These are phyloP conservation scores for Paramuricea clavata DNA, from an alignment of 92 coral and sea anemone species.

Conservation along the genomic window DNA sequence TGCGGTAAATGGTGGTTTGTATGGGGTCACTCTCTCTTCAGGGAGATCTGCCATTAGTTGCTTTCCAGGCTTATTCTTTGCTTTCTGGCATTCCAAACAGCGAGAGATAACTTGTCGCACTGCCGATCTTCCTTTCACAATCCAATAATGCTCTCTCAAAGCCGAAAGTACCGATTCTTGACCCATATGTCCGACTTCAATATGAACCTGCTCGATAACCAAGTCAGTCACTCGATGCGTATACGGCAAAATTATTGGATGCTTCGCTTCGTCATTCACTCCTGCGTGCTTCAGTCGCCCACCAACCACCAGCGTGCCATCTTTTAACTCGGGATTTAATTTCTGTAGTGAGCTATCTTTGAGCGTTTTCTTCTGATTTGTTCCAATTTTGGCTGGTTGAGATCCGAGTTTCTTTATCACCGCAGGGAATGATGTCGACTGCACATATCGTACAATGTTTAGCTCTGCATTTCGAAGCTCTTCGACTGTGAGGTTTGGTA, in stretches of 20 bases:
- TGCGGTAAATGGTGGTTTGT: slow-evolving; percentile 63
- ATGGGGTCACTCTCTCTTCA: slow-evolving; percentile 57
- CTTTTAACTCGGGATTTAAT: background rate
- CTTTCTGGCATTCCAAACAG: slow-evolving; percentile 67
- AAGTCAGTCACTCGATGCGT: slow-evolving; percentile 65
- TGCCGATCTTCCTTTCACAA: slow-evolving; percentile 69
- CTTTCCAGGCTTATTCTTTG: slow-evolving; percentile 52
- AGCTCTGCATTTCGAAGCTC: background rate
- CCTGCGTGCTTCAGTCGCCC: slow-evolving; percentile 39
- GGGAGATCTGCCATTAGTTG: slow-evolving; percentile 77
- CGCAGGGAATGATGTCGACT: background rate
- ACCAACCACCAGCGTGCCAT: background rate
- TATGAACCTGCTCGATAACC: slow-evolving; percentile 59
- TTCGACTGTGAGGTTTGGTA: background rate
- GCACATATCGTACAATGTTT: background rate
- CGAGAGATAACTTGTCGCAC: slow-evolving; percentile 61
- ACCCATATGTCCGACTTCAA: slow-evolving; percentile 68
- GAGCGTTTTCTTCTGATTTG: background rate
- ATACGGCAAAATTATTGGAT: slow-evolving; percentile 51
- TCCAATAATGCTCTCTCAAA: slow-evolving; percentile 68
- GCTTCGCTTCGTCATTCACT: slow-evolving; percentile 46
- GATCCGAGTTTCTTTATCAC: background rate
- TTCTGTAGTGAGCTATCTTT: background rate
- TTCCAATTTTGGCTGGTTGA: background rate
- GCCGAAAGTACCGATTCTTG: slow-evolving; percentile 72